phyloP scores from a whole-genome alignment of 2,797 vertebrate genomes.

The Cichlasoma orientale region DNA sequence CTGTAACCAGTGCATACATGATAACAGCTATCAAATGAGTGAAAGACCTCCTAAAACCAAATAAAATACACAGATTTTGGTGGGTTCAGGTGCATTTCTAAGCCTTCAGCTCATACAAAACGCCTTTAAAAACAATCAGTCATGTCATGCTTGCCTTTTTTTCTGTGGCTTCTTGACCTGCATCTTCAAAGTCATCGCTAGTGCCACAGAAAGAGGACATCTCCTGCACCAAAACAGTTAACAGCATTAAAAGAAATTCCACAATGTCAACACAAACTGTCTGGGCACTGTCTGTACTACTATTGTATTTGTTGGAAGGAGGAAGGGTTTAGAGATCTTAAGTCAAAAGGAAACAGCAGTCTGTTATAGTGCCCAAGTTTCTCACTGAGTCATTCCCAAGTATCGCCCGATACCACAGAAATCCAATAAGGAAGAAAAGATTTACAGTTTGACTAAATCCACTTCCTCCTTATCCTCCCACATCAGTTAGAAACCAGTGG shows the following conservation, averaged over 20 bases:
- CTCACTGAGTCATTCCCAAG: not conserved
- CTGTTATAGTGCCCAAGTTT: not conserved
- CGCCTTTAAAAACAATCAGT: too few species aligned
- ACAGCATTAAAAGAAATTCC: not conserved
- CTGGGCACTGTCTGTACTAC: not conserved
- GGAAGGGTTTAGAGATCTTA: constrained; percentile 9
- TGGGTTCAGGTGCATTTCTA: not conserved
- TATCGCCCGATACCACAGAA: not conserved
- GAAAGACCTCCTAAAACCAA: too few species aligned
- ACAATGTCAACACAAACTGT: not conserved
- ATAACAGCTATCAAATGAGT: too few species aligned
- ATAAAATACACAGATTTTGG: not conserved
- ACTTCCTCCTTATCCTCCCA: constrained; percentile 17
- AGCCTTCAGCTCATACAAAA: not conserved
- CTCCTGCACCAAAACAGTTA: constrained; percentile 26
- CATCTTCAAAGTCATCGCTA: constrained; percentile 47
- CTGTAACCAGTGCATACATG: too few species aligned
- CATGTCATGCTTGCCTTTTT: constrained; percentile 52
- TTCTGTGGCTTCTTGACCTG: constrained; percentile 33
- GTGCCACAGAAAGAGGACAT: constrained; percentile 74
- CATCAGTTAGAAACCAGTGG: not conserved
- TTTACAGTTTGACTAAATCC: constrained; percentile 12
- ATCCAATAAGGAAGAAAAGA: not conserved
- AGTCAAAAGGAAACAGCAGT: constrained; percentile 4
- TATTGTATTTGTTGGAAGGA: constrained; percentile 9